Base-by-base conservation (phyloP, 2,113 vertebrate genomes). In the Tautogolabrus adspersus region DNA sequence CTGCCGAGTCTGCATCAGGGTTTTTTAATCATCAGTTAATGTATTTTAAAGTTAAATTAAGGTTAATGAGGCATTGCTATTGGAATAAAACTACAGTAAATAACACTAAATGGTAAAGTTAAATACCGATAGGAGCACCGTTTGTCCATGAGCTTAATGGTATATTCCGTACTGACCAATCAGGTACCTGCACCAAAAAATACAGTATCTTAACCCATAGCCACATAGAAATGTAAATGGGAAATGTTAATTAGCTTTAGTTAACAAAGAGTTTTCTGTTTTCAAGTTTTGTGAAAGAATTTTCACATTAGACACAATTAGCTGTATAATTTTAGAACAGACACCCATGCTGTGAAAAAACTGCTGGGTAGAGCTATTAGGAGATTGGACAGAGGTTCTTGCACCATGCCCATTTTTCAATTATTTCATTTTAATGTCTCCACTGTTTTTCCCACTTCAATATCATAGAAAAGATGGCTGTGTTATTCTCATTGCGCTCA, bases 391-490 rank as follows among this genome's bases (percentile, higher is more conserved):
- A 51, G 77, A 77, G 59, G 77, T 67, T 80, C 37, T 49, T 15
- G 3, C 71, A 60, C 10, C 15, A 72, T 72, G 73, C 34, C 30
- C 81, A 69, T 81, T 88, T 83, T 86, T 78, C 49, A 78, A 68
- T 81, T 49, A 82, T 85, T 87, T 83, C 65, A 64, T 76, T 81
- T 61, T 63, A 84, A 79, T 66, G 71, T 75, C 83, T 79, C 64
- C 52, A 70, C 58, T 78, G 77, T 80, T 84, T 87, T 81, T 60
- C 34, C 21, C 54, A 38, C 67, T 81, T 72, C 78, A 85, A 23
- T 84, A 79, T 82, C 77, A 86, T 75, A 59, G 69, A 10, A 49
- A 37, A 78, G 44, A 81, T 69, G 77, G 54, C 81, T 58, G 66
- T 85, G 76, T 83, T 75, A 81, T 75, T 85, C 68, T 63, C 38